Evolutionary conservation across 37 sponge, comb jelly and placozoan species (phyloP), one percentile per base, ranked within the genome.

Genomic region (Ephydatia muelleri): DNA sequence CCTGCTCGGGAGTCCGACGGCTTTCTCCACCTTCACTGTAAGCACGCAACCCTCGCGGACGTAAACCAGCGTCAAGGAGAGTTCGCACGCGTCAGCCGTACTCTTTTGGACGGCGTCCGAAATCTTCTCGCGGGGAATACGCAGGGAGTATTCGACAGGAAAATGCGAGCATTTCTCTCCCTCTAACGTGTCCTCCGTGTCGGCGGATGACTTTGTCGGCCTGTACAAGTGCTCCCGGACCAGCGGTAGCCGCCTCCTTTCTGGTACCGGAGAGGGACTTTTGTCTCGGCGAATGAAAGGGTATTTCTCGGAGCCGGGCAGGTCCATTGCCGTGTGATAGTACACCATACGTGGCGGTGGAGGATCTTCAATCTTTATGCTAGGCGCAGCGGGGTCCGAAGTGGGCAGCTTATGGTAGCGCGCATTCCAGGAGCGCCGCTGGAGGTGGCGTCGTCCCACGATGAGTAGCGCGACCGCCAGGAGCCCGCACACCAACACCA

Each of bases 1-100:
- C 33, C 87, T 30, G 4, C 22, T 28, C 9, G 91, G 91, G 9
- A 91, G 84, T 12, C 40, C 36, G 0, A 40, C 68, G 8, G 78
- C 87, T 35, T 73, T 72, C 49, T 87, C 79, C 29, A 91, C 75
- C 22, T 80, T 72, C 38, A 91, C 79, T 12, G 49, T 35, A 8
- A 91, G 70, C 16, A 11, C 30, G 31, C 80, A 43, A 8, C 23
- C 30, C 16, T 85, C 65, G 32, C 70, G 71, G 21, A 37, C 40
- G 72, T 85, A 85, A 2, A 31, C 12, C 75, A 91, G 68, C 28
- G 33, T 37, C 5, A 91, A 75, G 70, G 3, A 87, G 2, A 91
- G 29, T 67, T 83, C 83, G 2, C 87, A 75, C 22, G 30, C 74
- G 9, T 38, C 38, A 21, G 37, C 57, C 36, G 64, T 75, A 26